Conservation (phyloP, 2,888 invertebrate species). For the Stomorhina lunata region DNA sequence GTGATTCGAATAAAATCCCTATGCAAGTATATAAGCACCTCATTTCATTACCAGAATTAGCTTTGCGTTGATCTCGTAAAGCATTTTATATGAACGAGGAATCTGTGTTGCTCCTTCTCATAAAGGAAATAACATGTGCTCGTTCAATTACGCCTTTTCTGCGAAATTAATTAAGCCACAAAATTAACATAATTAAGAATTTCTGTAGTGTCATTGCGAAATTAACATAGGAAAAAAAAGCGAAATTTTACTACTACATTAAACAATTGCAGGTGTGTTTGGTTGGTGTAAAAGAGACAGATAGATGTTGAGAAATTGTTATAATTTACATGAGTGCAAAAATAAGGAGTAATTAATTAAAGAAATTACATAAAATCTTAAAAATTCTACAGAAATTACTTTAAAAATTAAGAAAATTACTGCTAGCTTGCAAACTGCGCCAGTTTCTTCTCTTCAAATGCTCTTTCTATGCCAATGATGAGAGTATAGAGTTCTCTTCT, state of each 20-base stretch:
- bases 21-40: conserved; percentile 74
- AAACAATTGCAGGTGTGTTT: conserved; percentile 52
- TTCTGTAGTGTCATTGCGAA: conserved; percentile 34
- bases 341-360: conserved; percentile 35
- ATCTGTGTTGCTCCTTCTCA: conserved; percentile 48
- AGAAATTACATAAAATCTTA: neutral
- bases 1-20: conserved; percentile 70
- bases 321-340: conserved; percentile 51
- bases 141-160: conserved; percentile 41
- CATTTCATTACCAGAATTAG: conserved; percentile 70
- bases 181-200: conserved; percentile 31
- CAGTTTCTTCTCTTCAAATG: conserved; percentile 28
- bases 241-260: conserved; percentile 48
- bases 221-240: conserved; percentile 20
- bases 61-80: conserved; percentile 71
- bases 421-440: neutral
- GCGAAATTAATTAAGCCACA: neutral
- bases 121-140: conserved; percentile 61
- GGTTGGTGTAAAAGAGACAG: conserved; percentile 53
- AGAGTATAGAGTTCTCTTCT: conserved; percentile 49
- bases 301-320: conserved; percentile 12
- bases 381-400: neutral
- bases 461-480: neutral
- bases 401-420: conserved; percentile 4
- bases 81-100: conserved; percentile 50